Conservation (phyloP, 2,113 vertebrate species). For the Okapia johnstoni region DNA sequence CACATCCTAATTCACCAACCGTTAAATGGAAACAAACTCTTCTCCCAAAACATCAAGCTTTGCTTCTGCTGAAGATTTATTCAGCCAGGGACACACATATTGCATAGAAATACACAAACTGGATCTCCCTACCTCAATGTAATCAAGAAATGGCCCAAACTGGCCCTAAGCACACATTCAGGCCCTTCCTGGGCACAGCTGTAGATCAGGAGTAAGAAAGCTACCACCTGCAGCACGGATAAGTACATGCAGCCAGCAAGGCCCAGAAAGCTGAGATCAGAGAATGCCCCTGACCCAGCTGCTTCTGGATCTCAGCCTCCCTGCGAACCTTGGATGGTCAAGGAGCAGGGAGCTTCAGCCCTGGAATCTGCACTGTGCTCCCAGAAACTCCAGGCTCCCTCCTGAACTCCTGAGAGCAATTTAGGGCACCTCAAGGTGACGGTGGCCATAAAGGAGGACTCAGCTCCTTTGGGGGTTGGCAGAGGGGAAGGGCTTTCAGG, state of each 20-base stretch:
- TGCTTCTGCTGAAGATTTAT: background rate
- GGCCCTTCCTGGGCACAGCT: background rate
- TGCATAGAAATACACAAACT: background rate
- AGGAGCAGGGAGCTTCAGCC: background rate
- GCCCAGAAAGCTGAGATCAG: background rate
- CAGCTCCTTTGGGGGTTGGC: accelerated
- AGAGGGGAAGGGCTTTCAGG: background rate
- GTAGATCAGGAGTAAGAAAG: background rate
- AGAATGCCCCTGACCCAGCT: background rate
- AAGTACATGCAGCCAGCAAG: background rate
- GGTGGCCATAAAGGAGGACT: background rate
- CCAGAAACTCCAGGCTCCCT: background rate
- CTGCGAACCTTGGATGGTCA: background rate
- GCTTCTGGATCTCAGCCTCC: background rate
- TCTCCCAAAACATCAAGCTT: background rate
- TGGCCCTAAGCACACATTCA: background rate
- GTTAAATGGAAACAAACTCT: background rate
- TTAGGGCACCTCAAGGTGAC: background rate
- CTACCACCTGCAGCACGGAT: background rate
- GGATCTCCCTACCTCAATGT: background rate
- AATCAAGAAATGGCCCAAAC: background rate
- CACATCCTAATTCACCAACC: background rate
- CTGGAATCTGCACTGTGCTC: background rate
- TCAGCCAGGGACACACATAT: background rate
- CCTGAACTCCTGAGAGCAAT: background rate